Conservation (phyloP, 2,888 invertebrate species). For the Leistus spinibarbis region DNA sequence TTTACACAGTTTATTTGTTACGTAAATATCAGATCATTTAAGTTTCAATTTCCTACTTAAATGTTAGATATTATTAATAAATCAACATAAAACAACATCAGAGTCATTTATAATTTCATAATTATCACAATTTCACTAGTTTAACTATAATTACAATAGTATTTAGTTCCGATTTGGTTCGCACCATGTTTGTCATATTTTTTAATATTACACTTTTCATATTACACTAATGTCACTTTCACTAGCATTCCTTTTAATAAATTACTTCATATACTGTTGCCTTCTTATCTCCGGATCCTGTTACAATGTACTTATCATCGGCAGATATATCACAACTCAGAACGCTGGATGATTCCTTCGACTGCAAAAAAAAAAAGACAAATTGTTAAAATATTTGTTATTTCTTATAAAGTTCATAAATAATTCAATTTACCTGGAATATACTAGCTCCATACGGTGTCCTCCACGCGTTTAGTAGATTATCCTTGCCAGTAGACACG, state of each 20-base stretch:
- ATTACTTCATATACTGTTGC: conserved; percentile 97
- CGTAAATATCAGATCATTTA: conserved; percentile 33
- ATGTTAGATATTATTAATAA: conserved; percentile 33
- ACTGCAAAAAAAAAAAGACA: conserved; percentile 59
- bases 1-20: conserved; percentile 29
- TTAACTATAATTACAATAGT: conserved; percentile 33
- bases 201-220: conserved; percentile 20
- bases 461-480: conserved; percentile 95
- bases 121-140: conserved; percentile 39
- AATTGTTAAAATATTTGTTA: neutral
- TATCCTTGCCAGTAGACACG: conserved; percentile 98
- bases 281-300: conserved; percentile 97
- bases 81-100: conserved; percentile 38
- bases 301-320: conserved; percentile 97
- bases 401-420: neutral
- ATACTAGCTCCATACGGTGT: conserved; percentile 98
- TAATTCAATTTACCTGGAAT: conserved; percentile 78
- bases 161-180: conserved; percentile 20
- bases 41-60: conserved; percentile 27
- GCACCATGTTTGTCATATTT: conserved; percentile 8
- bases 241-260: conserved; percentile 62
- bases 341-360: conserved; percentile 96
- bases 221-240: conserved; percentile 28
- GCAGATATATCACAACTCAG: conserved; percentile 97
- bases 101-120: conserved; percentile 32